Conservation (phyloP, 1,140 invertebrate species). For the Neodiprion virginianus region DNA sequence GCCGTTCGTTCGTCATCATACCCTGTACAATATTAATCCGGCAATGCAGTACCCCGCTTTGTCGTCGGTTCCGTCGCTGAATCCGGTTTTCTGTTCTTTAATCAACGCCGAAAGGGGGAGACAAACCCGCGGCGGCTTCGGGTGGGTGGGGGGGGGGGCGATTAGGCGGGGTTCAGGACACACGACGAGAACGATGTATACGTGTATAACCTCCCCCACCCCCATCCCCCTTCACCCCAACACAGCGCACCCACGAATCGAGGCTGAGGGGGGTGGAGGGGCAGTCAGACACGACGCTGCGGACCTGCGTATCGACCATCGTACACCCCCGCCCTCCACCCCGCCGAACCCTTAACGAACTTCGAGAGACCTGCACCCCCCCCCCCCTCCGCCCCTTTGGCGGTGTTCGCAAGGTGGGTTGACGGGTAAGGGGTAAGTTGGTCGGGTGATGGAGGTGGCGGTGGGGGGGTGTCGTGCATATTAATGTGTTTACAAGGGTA, state of each 20-base stretch:
- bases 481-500: too few relatives aligned
- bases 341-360: constrained; percentile 25
- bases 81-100: constrained; percentile 53
- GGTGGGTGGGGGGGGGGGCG: constrained; percentile 14
- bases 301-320: constrained; percentile 60
- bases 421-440: constrained; percentile 9
- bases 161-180: constrained; percentile 52
- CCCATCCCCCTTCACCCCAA: too few relatives aligned
- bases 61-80: too few relatives aligned
- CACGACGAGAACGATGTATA: constrained; percentile 27
- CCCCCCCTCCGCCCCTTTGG: constrained; percentile 10
- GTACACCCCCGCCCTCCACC: constrained; percentile 34
- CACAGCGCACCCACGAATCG: constrained; percentile 32
- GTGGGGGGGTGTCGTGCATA: constrained; percentile 9
- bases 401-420: constrained; percentile 18
- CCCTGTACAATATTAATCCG: too few relatives aligned
- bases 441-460: constrained; percentile 24
- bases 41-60: too few relatives aligned
- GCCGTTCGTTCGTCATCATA: too few relatives aligned
- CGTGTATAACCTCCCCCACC: too few relatives aligned
- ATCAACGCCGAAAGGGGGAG: constrained; percentile 43
- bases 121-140: not conserved
- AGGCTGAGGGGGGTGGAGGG: constrained; percentile 26
- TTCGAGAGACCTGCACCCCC: constrained; percentile 15
- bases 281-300: constrained; percentile 42